Evolutionary conservation across 2,113 vertebrate species (phyloP).

Genomic region (Gymnarchus niloticus): DNA sequence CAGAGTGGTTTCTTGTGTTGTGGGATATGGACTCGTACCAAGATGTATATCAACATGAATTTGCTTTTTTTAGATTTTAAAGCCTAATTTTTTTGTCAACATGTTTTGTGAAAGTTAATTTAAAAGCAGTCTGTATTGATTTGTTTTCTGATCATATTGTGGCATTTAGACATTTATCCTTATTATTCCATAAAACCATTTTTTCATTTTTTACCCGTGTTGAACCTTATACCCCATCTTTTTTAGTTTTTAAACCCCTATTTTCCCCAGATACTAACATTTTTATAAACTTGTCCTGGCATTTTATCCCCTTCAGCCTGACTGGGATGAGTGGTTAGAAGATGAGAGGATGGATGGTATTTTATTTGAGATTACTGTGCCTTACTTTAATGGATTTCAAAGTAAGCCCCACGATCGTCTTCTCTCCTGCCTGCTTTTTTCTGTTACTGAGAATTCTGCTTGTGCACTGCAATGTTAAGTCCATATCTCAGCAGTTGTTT

Average conservation of each 20-base stretch:
- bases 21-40: background rate
- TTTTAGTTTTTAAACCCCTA: no score
- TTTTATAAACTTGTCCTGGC: no score
- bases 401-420: background rate
- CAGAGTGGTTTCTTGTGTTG: background rate
- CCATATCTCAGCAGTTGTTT: background rate
- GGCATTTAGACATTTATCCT: background rate
- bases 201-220: no score
- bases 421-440: background rate
- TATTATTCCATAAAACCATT: background rate
- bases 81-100: background rate
- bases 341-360: no score
- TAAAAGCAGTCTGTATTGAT: background rate
- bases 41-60: background rate
- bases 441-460: background rate
- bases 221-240: no score
- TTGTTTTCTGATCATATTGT: background rate
- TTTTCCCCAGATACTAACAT: no score
- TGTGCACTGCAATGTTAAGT: no score
- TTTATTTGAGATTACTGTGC: background rate
- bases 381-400: background rate
- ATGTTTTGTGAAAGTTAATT: background rate
- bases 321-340: no score
- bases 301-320: no score
- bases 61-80: background rate